Conservation (phyloP, 2,797 vertebrate genomes). For the Cirrhinus mrigala region DNA sequence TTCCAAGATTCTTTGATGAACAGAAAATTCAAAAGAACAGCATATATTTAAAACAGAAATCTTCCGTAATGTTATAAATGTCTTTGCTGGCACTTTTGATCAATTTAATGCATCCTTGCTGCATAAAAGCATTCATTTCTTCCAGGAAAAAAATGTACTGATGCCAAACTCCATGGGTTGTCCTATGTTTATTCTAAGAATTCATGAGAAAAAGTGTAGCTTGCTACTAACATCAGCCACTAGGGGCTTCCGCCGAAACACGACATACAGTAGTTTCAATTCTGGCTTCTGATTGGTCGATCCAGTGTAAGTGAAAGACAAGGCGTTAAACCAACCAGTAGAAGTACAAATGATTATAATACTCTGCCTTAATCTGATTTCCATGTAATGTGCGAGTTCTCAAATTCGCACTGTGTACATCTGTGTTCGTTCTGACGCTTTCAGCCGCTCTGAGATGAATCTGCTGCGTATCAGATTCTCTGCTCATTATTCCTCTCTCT, state of each 20-base stretch:
- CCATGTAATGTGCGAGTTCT: not conserved
- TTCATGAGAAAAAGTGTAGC: not conserved
- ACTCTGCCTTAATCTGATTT: not conserved
- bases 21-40: not conserved
- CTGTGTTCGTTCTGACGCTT: not conserved
- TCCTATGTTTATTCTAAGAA: not conserved
- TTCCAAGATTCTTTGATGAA: not conserved
- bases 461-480: not conserved
- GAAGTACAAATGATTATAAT: constrained; percentile 2
- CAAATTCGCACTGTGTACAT: constrained; percentile 10
- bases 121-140: not conserved
- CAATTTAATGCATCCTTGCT: not conserved
- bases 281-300: not conserved
- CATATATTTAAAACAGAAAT: not conserved
- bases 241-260: not conserved
- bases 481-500: constrained; percentile 12
- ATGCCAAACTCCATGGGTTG: not conserved
- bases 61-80: not conserved
- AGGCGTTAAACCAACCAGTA: not conserved
- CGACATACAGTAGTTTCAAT: not conserved
- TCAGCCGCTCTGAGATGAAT: not conserved
- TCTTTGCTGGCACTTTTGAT: not conserved
- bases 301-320: not conserved
- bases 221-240: not conserved
- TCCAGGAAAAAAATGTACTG: not conserved